Conservation (phyloP, 2,113 vertebrate species). For the Spheniscus mendiculus region DNA sequence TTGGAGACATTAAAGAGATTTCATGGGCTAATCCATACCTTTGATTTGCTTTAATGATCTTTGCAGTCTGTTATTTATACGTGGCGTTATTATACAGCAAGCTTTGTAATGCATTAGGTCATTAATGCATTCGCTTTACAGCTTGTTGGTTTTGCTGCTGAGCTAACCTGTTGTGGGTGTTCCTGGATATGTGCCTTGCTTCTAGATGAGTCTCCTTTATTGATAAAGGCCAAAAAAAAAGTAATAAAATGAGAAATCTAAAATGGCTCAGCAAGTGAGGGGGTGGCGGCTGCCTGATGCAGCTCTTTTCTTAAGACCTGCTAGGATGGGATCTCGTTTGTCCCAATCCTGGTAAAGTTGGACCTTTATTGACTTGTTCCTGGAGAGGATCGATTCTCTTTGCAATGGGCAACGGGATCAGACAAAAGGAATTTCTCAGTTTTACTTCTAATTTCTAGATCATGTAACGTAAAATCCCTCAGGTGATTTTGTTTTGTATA, state of each 20-base stretch:
- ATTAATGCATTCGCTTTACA: not conserved
- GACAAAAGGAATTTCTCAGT: not conserved
- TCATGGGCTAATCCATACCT: constrained; percentile 33
- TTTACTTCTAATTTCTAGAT: not conserved
- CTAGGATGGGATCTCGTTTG: not conserved
- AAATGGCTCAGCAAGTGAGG: not conserved
- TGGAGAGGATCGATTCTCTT: not conserved
- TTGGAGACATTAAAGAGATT: not conserved
- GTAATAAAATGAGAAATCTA: not conserved
- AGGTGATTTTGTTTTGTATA: not conserved
- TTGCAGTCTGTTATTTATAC: constrained; percentile 5
- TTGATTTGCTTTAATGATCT: constrained; percentile 55
- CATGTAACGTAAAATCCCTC: not conserved
- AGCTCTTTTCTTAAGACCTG: not conserved
- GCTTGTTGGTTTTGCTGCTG: constrained; percentile 24
- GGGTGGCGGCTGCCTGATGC: not conserved
- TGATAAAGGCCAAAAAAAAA: not conserved
- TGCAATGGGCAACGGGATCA: not conserved
- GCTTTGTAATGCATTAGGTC: not conserved
- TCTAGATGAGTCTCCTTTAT: not conserved
- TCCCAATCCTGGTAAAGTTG: not conserved
- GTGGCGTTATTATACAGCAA: not conserved
- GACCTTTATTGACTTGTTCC: not conserved
- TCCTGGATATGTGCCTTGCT: not conserved
- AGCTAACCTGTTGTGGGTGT: not conserved